Evolutionary conservation across 23 tunicate genomes (phyloP).

Genomic region (Oikopleura albicans): DNA sequence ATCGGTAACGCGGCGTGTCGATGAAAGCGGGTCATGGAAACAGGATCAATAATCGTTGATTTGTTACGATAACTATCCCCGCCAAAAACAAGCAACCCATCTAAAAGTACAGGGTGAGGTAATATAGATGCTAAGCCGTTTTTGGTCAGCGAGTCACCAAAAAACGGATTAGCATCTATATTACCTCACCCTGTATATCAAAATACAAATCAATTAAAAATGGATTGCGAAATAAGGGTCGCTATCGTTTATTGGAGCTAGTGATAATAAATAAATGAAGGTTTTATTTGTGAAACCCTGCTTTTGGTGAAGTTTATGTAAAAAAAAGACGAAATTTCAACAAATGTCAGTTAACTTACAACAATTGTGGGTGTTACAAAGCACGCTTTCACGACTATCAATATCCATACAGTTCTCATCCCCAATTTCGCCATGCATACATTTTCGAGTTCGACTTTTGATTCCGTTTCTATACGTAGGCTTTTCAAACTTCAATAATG

Average conservation of each 20-base stretch:
- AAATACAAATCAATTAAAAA: too few species aligned
- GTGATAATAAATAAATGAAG: too few species aligned
- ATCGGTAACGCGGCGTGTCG: background rate
- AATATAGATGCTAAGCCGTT: too few species aligned
- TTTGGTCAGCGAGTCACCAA: too few species aligned
- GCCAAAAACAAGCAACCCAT: background rate
- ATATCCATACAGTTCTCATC: background rate
- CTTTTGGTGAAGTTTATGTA: too few species aligned
- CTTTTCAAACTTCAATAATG: too few species aligned
- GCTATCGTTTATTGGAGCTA: too few species aligned
- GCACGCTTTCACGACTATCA: background rate
- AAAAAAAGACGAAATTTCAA: background rate
- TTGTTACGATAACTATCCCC: background rate
- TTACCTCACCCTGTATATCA: too few species aligned
- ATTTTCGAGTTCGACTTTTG: background rate
- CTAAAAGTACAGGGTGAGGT: background rate
- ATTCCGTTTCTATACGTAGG: too few species aligned
- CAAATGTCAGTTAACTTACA: background rate
- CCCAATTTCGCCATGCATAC: background rate
- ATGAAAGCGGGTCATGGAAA: background rate
- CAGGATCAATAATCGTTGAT: background rate
- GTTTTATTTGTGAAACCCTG: too few species aligned
- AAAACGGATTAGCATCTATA: too few species aligned
- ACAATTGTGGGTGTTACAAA: slow-evolving; percentile 4
- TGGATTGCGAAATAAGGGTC: too few species aligned